Conservation (phyloP, 2,113 vertebrate genomes). For the Dolichallabes microphthalmus region DNA sequence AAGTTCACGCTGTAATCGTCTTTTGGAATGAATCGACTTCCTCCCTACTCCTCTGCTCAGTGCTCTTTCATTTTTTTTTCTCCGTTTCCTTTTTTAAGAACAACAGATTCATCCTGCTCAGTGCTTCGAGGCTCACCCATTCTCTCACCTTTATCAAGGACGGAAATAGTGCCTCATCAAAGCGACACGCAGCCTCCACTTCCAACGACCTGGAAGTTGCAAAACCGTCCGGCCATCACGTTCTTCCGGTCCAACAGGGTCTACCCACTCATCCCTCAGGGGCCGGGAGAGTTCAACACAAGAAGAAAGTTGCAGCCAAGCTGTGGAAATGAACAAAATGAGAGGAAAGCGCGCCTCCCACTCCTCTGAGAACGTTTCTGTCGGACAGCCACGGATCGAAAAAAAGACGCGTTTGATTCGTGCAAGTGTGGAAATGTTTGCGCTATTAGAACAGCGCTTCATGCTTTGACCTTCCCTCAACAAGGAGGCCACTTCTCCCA, state of each 20-base stretch:
- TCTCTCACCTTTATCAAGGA: slow-evolving; percentile 28
- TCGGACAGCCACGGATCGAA: slow-evolving; percentile 56
- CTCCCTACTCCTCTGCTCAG: slow-evolving; percentile 55
- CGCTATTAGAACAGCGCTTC: slow-evolving; percentile 64
- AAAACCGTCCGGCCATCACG: slow-evolving; percentile 16
- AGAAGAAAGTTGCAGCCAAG: slow-evolving; percentile 70
- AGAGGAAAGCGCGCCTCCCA: slow-evolving; percentile 71
- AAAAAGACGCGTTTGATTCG: slow-evolving; percentile 65
- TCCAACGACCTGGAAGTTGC: slow-evolving; percentile 33
- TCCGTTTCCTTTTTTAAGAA: slow-evolving; percentile 48
- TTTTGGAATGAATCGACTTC: slow-evolving; percentile 64
- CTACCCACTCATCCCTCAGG: slow-evolving; percentile 61
- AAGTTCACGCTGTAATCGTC: slow-evolving; percentile 58
- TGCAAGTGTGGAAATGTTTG: slow-evolving; percentile 64
- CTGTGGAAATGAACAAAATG: slow-evolving; percentile 67
- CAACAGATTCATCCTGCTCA: slow-evolving; percentile 52
- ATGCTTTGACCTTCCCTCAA: slow-evolving; percentile 46
- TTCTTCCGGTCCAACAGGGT: slow-evolving; percentile 50
- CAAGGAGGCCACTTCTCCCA: slow-evolving; percentile 66
- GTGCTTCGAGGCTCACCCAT: slow-evolving; percentile 44
- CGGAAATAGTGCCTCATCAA: slow-evolving; percentile 51
- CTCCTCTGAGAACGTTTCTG: slow-evolving; percentile 66
- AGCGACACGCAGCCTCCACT: slow-evolving; percentile 30
- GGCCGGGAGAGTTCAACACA: slow-evolving; percentile 60
- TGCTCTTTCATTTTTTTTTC: slow-evolving; percentile 51